Percentiles rank a stretch among this genome's conserved stretches.
Evolutionary conservation across 2,113 vertebrate genomes (phyloP).

Genomic region (Otolemur garnettii): DNA sequence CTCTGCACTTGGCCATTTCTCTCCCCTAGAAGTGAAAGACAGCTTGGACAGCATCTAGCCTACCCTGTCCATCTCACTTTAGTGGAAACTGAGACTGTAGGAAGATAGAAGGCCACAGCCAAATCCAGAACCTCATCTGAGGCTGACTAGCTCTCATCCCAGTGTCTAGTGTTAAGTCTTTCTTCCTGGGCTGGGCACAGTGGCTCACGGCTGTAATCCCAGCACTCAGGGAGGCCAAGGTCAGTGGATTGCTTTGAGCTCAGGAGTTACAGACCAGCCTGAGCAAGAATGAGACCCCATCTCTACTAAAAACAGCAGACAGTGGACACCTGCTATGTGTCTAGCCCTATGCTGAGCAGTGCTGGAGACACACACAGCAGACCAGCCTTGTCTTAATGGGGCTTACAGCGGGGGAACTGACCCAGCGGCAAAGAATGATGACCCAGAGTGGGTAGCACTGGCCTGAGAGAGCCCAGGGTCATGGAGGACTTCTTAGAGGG

Average conservation of each 20-base stretch:
- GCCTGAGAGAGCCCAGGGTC: fast-evolving
- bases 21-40: neutral
- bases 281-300: no score
- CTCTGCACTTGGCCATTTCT: neutral
- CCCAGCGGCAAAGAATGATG: neutral
- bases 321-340: neutral
- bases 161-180: no score
- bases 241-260: no score
- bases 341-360: neutral
- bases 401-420: neutral
- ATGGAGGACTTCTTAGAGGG: neutral
- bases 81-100: neutral
- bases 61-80: fast-evolving
- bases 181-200: no score
- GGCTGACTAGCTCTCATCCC: no score
- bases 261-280: no score
- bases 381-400: neutral
- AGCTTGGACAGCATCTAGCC: fast-evolving
- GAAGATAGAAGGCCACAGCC: fast-evolving
- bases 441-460: neutral
- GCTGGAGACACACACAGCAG: no score
- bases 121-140: neutral
- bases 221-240: no score
- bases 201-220: no score
- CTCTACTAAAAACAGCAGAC: neutral